Evolutionary conservation across 2,888 invertebrate genomes (phyloP).

Genomic region (Calliphora vomitoria): DNA sequence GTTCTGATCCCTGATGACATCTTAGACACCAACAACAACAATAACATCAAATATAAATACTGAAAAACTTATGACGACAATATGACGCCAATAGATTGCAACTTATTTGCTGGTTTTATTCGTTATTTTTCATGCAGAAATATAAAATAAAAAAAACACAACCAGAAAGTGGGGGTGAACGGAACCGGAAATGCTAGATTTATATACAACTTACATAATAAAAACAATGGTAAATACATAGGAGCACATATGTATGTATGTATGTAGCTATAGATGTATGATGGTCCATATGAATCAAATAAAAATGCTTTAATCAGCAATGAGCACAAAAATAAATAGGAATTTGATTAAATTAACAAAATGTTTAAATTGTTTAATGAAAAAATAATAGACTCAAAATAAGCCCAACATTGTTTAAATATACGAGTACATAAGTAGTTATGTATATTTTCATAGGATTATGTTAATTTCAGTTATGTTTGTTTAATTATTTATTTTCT

Average conservation of each 20-base stretch:
- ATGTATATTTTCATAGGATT: too few species aligned
- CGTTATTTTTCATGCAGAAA: slow-evolving; percentile 30
- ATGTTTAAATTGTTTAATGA: neutral
- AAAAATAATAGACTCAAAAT: too few species aligned
- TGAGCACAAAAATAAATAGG: neutral
- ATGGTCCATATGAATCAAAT: neutral
- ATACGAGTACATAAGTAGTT: too few species aligned
- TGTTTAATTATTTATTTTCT: too few species aligned
- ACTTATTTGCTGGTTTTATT: slow-evolving; percentile 50
- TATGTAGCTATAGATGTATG: neutral
- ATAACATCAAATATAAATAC: neutral
- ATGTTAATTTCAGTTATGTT: too few species aligned
- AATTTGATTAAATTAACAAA: neutral
- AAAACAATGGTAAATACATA: neutral
- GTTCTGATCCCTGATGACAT: slow-evolving; percentile 67
- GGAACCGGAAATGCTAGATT: slow-evolving; percentile 54
- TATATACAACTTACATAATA: slow-evolving; percentile 29
- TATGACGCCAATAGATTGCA: slow-evolving; percentile 69
- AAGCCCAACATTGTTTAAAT: too few species aligned
- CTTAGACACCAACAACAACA: slow-evolving; percentile 50
- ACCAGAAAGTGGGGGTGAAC: slow-evolving; percentile 6
- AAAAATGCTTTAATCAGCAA: neutral
- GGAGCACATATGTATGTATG: neutral
- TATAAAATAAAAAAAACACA: neutral
- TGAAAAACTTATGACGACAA: slow-evolving; percentile 47